Base-by-base conservation (phyloP, 2,888 invertebrate species). In the Cyrtodaria siliqua region DNA sequence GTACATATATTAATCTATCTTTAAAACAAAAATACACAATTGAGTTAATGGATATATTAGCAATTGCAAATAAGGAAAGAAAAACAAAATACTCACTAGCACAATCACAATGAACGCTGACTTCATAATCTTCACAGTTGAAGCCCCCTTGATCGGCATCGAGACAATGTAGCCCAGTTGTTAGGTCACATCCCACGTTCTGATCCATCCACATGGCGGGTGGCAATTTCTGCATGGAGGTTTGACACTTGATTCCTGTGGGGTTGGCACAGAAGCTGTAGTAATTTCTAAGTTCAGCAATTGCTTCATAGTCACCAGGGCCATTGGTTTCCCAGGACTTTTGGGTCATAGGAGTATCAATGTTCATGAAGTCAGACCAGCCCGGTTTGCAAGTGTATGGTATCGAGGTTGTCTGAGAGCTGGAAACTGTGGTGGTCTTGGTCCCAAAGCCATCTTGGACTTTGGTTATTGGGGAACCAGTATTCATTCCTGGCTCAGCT, bases 111-210 rank as follows among this genome's bases (percentile, higher is more conserved):
- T 84, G 86, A 47, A 91, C 88, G 49, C 89, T 77, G 59, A 91
- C 87, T 87, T 91, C 90, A 69, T 91, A 91, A 75, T 91, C 91
- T 14, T 81, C 84, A 72, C 91, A 91, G 18, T 62, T 40, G 24
- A 70, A 76, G 4, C 63, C 71, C 18, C 67, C 69, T 62, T 90
- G 89, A 12, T 86, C 75, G 20, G 76, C 75, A 59, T 90, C 93
- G 67, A 92, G 93, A 89, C 97, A 97, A 6, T 95, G 92, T 0
- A 97, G 93, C 0, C 97, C 97, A 14, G 94, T 94, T 83, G 96
- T 95, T 69, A 97, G 90, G 57, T 89, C 85, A 67, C 92, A 92
- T 1, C 50, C 53, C 4, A 79, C 80, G 12, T 63, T 79, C 0
- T 56, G 71, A 55, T 90, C 89, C 16, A 82, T 76, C 8, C 86